A percentile compares a stretch with the other conserved stretches of the same genome.
Evolutionary conservation across 1,140 invertebrate genomes (phyloP).

Genomic region (Stenopsyche tienmushanensis): DNA sequence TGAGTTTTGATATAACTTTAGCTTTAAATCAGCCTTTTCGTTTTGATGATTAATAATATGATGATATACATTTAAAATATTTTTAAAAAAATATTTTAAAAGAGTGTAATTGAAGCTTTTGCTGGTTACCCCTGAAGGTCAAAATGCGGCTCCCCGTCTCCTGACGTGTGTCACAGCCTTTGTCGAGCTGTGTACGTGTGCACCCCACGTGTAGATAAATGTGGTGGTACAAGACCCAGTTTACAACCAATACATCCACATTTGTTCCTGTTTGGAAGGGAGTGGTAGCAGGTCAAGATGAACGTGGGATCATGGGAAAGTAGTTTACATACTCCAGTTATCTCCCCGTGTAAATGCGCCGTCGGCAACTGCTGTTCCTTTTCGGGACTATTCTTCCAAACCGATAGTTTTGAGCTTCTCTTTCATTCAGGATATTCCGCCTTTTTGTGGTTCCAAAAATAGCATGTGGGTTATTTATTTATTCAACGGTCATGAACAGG

Average conservation of each 20-base stretch:
- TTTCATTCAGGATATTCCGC: not conserved
- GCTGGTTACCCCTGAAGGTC: not conserved
- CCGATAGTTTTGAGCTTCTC: not conserved
- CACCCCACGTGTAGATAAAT: conserved; percentile 10
- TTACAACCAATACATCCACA: too few relatives aligned
- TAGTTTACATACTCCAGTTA: not conserved
- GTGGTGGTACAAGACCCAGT: too few relatives aligned
- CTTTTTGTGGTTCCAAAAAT: too few relatives aligned
- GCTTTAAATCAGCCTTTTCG: too few relatives aligned
- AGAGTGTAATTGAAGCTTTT: not conserved
- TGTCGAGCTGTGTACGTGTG: conserved; percentile 12
- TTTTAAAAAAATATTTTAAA: too few relatives aligned
- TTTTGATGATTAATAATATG: too few relatives aligned
- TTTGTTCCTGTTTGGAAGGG: too few relatives aligned
- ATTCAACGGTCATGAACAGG: too few relatives aligned
- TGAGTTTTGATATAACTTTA: too few relatives aligned
- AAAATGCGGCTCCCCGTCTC: not conserved
- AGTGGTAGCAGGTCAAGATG: not conserved
- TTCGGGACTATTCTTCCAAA: conserved; percentile 11
- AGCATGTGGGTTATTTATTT: too few relatives aligned
- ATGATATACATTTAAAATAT: too few relatives aligned
- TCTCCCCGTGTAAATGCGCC: not conserved
- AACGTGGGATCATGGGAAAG: conserved; percentile 17
- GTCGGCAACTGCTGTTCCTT: not conserved
- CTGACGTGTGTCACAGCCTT: conserved; percentile 4